These are phyloP conservation scores for Eremophila alpestris DNA, from an alignment of 2,797 vertebrate genomes.

Conservation along the genomic window DNA sequence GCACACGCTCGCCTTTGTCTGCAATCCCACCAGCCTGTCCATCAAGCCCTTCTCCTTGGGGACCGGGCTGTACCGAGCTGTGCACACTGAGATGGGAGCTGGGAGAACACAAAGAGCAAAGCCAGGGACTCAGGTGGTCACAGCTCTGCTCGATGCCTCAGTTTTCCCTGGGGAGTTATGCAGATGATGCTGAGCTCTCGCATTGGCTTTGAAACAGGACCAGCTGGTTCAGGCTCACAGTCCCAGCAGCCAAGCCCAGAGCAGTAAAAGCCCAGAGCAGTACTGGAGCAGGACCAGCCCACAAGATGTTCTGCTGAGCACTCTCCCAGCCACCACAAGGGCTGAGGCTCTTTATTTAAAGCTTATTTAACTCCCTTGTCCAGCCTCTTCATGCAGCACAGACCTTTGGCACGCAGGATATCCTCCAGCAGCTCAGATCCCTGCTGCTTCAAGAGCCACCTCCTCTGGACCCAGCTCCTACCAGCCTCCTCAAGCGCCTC, in stretches of 20 bases:
- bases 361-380: background rate
- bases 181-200: background rate
- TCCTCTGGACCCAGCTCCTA: background rate
- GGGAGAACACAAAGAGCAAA: background rate
- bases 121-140: slow-evolving; percentile 20
- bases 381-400: background rate
- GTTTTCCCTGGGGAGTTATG: background rate
- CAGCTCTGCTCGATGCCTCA: background rate
- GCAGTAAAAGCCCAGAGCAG: background rate
- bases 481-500: background rate
- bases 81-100: background rate
- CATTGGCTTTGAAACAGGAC: background rate
- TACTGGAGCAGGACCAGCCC: background rate
- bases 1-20: background rate
- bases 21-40: slow-evolving; percentile 22
- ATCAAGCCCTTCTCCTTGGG: background rate
- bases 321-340: background rate
- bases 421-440: background rate
- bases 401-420: background rate
- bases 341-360: background rate
- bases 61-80: background rate
- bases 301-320: background rate
- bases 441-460: background rate
- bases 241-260: rapidly evolving
- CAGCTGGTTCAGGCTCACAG: slow-evolving; percentile 3